Conservation (phyloP, 2,888 invertebrate species). For the Harpagoxenus sublaevis region DNA sequence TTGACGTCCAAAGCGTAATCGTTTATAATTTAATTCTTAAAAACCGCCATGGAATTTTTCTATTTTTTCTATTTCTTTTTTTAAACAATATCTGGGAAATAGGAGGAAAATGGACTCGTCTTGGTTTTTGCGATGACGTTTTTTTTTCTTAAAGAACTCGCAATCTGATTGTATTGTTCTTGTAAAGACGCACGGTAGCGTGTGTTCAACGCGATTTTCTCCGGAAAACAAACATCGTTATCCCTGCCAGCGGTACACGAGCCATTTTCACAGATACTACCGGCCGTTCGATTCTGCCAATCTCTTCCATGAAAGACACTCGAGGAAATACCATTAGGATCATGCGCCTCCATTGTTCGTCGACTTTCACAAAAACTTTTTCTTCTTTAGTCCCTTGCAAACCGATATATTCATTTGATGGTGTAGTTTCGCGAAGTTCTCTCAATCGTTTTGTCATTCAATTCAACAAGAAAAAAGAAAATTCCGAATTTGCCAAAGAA, state of each 20-base stretch:
- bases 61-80: background rate
- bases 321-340: constrained; percentile 50
- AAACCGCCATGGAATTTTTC: background rate
- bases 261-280: constrained; percentile 31
- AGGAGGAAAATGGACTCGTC: background rate
- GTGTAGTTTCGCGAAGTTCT: background rate
- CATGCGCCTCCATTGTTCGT: constrained; percentile 24
- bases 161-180: constrained; percentile 32
- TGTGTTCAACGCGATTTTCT: constrained; percentile 38
- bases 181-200: constrained; percentile 44
- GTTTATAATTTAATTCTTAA: background rate
- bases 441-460: background rate
- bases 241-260: constrained; percentile 8
- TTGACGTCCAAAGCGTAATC: background rate
- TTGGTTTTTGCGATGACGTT: background rate
- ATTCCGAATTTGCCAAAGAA: background rate
- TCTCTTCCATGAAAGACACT: constrained; percentile 40
- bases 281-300: constrained; percentile 25
- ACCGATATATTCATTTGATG: background rate
- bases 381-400: background rate
- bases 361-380: constrained; percentile 7
- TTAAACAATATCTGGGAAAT: background rate
- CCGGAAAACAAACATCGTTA: constrained; percentile 41
- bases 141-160: background rate
- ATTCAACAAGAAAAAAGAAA: background rate